Evolutionary conservation across 2,113 vertebrate species (phyloP).

Genomic region (Leptodactylus fuscus): DNA sequence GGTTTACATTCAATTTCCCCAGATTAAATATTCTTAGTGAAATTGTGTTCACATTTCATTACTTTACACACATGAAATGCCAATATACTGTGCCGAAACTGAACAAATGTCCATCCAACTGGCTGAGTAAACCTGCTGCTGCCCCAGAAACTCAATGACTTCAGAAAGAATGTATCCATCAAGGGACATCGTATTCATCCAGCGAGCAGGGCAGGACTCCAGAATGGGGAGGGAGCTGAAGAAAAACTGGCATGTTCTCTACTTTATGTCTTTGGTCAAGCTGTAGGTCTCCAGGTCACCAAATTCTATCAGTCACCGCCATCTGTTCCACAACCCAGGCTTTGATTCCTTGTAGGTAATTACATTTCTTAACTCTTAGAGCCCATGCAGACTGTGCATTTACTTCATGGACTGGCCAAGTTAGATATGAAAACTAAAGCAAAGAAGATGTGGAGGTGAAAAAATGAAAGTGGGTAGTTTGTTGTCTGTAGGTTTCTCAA

Average conservation of each 20-base stretch:
- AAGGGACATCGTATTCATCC: neutral
- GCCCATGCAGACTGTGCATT: neutral
- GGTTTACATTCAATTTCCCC: neutral
- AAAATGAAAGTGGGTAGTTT: no score
- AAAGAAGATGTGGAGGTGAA: neutral
- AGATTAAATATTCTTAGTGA: conserved; percentile 63
- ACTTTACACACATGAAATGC: conserved; percentile 11
- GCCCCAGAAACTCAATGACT: neutral
- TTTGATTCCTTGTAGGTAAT: neutral
- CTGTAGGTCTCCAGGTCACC: conserved; percentile 37
- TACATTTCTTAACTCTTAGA: conserved; percentile 4
- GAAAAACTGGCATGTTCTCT: neutral
- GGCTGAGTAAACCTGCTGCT: neutral
- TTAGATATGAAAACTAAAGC: neutral
- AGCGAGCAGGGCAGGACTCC: neutral
- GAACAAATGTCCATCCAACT: neutral
- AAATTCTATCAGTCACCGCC: conserved; percentile 35
- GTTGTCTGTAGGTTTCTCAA: no score
- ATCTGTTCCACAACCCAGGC: conserved; percentile 25
- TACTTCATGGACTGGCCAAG: no score
- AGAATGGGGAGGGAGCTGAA: neutral
- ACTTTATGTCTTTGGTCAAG: conserved; percentile 1
- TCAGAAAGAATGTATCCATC: neutral
- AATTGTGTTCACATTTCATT: conserved; percentile 48
- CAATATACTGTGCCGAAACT: neutral